phyloP scores from a whole-genome alignment of 2,797 vertebrate species.

The Acrocephalus scirpaceus region DNA sequence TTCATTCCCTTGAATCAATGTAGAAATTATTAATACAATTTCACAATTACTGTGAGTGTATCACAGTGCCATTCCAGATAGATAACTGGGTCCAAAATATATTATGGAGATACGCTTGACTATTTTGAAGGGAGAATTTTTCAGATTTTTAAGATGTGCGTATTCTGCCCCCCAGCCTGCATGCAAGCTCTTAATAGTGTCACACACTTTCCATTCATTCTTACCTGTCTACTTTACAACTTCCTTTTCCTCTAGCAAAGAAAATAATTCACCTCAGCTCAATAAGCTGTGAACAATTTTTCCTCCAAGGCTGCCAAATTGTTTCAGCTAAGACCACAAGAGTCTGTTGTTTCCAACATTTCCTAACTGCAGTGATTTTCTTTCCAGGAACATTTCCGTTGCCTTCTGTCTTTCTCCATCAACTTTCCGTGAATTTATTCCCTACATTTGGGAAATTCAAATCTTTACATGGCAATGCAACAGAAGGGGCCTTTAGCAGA shows the following conservation, averaged over 20 bases:
- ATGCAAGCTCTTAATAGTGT: not conserved
- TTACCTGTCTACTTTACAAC: not conserved
- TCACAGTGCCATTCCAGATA: not conserved
- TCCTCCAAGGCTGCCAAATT: not conserved
- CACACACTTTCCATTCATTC: not conserved
- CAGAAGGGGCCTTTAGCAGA: not conserved
- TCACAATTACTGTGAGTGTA: not conserved
- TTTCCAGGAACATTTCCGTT: not conserved
- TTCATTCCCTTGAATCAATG: conserved; percentile 19
- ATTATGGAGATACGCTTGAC: not conserved
- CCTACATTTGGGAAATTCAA: not conserved
- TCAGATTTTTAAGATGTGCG: not conserved
- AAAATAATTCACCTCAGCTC: not conserved
- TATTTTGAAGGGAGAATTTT: not conserved
- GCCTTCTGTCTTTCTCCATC: not conserved
- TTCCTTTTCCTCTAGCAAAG: not conserved
- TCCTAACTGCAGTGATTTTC: not conserved
- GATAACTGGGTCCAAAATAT: not conserved
- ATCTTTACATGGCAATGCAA: not conserved
- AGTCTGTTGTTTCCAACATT: not conserved
- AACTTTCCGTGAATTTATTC: not conserved
- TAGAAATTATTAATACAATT: conserved; percentile 28
- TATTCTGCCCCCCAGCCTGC: not conserved
- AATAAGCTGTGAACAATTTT: not conserved
- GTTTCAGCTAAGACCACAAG: not conserved